A percentile compares a stretch with the other conserved stretches of the same genome.
Conservation (phyloP, 2,113 vertebrate species). For the Stigmatopora nigra region DNA sequence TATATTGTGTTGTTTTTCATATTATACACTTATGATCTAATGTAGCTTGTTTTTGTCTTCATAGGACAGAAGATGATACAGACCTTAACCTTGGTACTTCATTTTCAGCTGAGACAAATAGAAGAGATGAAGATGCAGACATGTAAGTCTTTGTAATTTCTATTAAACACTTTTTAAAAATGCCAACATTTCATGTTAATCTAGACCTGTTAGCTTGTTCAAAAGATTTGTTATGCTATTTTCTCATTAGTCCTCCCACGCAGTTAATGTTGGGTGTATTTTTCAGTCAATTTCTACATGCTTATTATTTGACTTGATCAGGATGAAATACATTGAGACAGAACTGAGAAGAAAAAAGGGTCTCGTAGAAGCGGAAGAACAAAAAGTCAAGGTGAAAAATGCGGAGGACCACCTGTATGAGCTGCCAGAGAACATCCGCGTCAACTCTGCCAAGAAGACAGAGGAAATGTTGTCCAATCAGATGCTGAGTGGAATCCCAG, state of each 20-base stretch:
- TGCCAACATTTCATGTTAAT: not conserved
- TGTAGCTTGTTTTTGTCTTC: not conserved
- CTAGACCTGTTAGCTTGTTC: not conserved
- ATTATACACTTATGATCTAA: not conserved
- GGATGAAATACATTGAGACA: constrained; percentile 99
- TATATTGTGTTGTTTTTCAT: not conserved
- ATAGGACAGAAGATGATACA: constrained; percentile 85
- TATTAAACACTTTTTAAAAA: not conserved
- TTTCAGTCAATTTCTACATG: too few relatives aligned
- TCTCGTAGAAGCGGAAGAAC: constrained; percentile 84
- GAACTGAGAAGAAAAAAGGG: constrained; percentile 96
- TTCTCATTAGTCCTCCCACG: too few relatives aligned
- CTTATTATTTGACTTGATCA: constrained; percentile 50
- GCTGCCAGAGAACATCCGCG: constrained; percentile 88
- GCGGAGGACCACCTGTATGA: constrained; percentile 92
- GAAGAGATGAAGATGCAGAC: constrained; percentile 94
- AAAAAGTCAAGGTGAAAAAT: constrained; percentile 87
- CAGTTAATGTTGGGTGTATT: too few relatives aligned
- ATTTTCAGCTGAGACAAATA: constrained; percentile 96
- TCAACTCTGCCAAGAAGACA: constrained; percentile 93
- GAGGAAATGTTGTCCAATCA: constrained; percentile 99
- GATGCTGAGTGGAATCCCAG: constrained; percentile 96
- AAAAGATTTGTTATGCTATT: too few relatives aligned
- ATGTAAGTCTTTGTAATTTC: constrained; percentile 73
- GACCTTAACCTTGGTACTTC: constrained; percentile 93